phyloP scores from a whole-genome alignment of 2,888 invertebrate genomes.

The Sminthurinus aureus region DNA sequence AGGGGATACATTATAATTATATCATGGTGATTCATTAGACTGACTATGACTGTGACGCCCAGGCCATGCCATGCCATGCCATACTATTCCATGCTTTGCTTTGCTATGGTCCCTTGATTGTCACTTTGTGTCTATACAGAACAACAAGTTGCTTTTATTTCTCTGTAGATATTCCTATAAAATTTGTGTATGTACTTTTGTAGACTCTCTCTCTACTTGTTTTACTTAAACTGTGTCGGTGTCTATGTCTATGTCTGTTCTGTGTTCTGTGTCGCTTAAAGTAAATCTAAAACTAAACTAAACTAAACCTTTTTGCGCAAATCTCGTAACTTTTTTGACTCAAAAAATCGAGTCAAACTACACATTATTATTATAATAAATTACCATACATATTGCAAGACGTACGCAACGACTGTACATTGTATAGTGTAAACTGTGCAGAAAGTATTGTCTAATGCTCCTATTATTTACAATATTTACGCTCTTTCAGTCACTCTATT shows the following conservation, averaged over 20 bases:
- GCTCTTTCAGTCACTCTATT: too few species aligned
- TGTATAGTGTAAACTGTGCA: too few species aligned
- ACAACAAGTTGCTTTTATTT: background rate
- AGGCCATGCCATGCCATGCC: background rate
- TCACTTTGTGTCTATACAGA: background rate
- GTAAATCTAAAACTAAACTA: too few species aligned
- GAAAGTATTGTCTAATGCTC: too few species aligned
- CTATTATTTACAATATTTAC: too few species aligned
- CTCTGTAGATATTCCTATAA: background rate
- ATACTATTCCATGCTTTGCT: background rate
- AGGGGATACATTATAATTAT: background rate
- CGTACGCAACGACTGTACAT: too few species aligned
- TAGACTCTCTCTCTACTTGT: background rate
- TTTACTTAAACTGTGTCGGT: background rate
- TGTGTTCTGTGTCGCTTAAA: background rate
- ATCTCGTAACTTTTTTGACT: too few species aligned
- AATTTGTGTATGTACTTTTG: background rate
- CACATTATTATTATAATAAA: too few species aligned
- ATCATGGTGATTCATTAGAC: background rate
- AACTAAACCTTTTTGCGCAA: too few species aligned
- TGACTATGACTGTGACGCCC: constrained; percentile 6
- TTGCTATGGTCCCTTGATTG: background rate
- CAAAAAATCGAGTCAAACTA: too few species aligned
- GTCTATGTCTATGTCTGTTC: background rate
- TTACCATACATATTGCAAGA: too few species aligned